Evolutionary conservation across 2,888 invertebrate genomes (phyloP).

Genomic region (Megastigmus dorsalis): DNA sequence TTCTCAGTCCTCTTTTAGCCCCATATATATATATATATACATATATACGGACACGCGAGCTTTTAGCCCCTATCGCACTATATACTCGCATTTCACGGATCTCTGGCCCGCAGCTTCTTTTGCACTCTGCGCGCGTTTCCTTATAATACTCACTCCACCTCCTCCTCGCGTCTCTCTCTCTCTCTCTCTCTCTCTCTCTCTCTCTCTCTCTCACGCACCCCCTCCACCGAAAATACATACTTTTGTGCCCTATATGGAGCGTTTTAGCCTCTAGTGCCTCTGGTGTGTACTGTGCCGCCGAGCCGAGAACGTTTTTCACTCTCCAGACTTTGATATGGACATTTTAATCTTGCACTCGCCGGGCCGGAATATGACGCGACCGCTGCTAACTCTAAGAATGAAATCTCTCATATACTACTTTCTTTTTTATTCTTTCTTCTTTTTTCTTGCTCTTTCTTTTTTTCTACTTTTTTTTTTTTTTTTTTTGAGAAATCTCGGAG

Average conservation of each 20-base stretch:
- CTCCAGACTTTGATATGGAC: conserved; percentile 30
- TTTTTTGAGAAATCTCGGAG: too few relatives aligned
- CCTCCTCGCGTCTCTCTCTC: too few relatives aligned
- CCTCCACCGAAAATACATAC: neutral
- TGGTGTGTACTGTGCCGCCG: too few relatives aligned
- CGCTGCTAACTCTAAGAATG: neutral
- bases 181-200: neutral
- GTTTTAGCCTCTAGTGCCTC: neutral
- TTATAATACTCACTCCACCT: too few relatives aligned
- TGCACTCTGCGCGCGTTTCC: neutral
- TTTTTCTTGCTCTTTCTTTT: too few relatives aligned
- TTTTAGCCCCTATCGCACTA: too few relatives aligned
- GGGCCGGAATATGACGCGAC: neutral
- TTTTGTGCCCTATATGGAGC: neutral
- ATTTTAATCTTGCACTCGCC: conserved; percentile 42
- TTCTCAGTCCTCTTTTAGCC: conserved; percentile 25
- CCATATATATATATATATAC: too few relatives aligned
- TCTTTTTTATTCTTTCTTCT: too few relatives aligned
- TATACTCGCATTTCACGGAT: neutral
- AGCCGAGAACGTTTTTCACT: conserved; percentile 15
- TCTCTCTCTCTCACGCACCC: neutral
- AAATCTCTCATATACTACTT: conserved; percentile 17
- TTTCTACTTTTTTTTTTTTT: too few relatives aligned
- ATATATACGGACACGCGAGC: too few relatives aligned
- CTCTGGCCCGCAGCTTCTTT: neutral